Evolutionary conservation across 1,140 invertebrate species (phyloP), one percentile per base, ranked within the genome.

Genomic region (Elysia chlorotica): DNA sequence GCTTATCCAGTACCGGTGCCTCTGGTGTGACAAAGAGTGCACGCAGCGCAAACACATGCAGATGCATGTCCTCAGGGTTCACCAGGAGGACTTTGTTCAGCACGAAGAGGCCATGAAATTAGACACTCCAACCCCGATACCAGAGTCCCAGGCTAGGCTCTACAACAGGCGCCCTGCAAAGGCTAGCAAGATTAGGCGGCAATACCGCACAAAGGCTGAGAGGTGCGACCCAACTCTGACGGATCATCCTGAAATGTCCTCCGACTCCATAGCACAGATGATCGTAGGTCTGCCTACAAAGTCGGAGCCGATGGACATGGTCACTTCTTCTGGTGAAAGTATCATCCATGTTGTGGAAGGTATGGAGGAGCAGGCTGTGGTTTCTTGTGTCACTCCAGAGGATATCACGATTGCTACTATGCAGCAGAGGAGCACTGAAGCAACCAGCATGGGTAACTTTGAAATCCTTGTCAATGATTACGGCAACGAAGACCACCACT

Each of bases 11-110:
- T 71, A 71, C n/a, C 69, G 69, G 23, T 71, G 69, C 37, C 30
- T 48, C 6, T 71, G 69, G 69, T 71, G 69, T 71, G 69, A 63
- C 30, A 71, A 71, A 33, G 69, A 71, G 36, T 71, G 69, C 33
- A 71, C 69, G 10, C 69, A 71, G 38, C 38, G 69, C n/a, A 71
- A 71, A 23, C 69, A 71, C 28, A 71, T 71, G 69, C 69, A 71
- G 30, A 71, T 71, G 69, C 69, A 71, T 53, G 69, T 71, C 3
- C 69, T 62, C 23, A 28, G 69, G 33, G 69, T 71, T 17, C 69
- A 71, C 59, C 61, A 63, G 37, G 69, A 71, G 31, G 69, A 71
- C 30, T 71, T 71, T 28, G 61, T 37, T 48, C 69, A 71, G 38
- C 48, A 71, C 37, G 69, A 71, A 53, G 69, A 71, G 30, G 57